Evolutionary conservation across 2,113 vertebrate species (phyloP).

Genomic region (Nycticryphes semicollaris): DNA sequence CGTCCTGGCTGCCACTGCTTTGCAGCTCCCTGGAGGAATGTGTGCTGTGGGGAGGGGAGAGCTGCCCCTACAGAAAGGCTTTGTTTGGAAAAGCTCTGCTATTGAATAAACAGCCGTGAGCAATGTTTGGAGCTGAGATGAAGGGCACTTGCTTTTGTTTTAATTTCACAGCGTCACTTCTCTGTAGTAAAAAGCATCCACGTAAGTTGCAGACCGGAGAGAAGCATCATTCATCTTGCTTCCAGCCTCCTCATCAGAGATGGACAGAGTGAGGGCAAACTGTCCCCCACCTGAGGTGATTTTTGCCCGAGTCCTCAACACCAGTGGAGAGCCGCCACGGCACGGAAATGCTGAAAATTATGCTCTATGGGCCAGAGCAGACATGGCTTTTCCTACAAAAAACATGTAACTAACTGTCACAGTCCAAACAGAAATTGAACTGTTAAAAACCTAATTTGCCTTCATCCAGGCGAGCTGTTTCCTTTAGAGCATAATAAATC

Average conservation of each 20-base stretch:
- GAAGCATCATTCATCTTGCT: neutral
- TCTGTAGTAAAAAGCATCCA: neutral
- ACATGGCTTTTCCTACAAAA: neutral
- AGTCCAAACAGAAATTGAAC: neutral
- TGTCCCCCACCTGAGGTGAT: neutral
- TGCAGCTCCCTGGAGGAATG: neutral
- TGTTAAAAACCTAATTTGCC: neutral
- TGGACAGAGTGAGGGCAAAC: neutral
- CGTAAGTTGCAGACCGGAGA: neutral
- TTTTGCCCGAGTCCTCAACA: accelerated
- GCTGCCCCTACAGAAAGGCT: neutral
- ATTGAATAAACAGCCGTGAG: neutral
- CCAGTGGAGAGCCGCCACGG: neutral
- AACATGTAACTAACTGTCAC: neutral
- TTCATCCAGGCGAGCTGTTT: neutral
- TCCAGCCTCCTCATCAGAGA: neutral
- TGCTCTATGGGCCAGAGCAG: neutral
- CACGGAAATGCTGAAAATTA: neutral
- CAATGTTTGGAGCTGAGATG: neutral
- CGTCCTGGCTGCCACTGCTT: neutral
- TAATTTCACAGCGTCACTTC: neutral
- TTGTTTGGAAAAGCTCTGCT: neutral
- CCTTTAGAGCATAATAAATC: neutral
- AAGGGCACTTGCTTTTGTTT: neutral
- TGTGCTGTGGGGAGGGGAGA: neutral